phyloP scores from a whole-genome alignment of 2,888 invertebrate genomes.

The Galeruca laticollis region DNA sequence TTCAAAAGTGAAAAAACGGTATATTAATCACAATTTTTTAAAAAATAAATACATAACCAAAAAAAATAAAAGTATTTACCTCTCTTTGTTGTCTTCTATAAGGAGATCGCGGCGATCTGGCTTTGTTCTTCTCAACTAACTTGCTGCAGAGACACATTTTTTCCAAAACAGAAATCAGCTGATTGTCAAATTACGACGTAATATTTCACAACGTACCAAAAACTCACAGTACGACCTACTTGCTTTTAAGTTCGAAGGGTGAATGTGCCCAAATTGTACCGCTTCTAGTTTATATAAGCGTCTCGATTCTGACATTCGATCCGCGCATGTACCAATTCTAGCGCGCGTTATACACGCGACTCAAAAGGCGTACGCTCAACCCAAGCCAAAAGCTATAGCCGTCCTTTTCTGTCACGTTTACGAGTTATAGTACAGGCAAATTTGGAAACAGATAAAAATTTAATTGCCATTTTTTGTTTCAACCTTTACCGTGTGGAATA shows the following conservation, averaged over 20 bases:
- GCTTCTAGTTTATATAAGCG: slow-evolving; percentile 34
- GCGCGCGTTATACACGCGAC: slow-evolving; percentile 66
- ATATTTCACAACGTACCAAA: not conserved
- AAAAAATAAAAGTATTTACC: slow-evolving; percentile 64
- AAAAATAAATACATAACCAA: not conserved
- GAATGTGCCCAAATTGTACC: slow-evolving; percentile 38
- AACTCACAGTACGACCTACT: slow-evolving; percentile 17
- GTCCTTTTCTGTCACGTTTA: slow-evolving; percentile 40
- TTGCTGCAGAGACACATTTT: slow-evolving; percentile 72
- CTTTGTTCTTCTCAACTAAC: slow-evolving; percentile 64
- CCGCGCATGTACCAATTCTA: slow-evolving; percentile 59
- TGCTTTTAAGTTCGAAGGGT: slow-evolving; percentile 17
- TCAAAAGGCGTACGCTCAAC: slow-evolving; percentile 57
- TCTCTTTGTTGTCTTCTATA: slow-evolving; percentile 72
- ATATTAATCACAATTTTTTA: slow-evolving; percentile 13
- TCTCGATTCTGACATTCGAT: slow-evolving; percentile 34
- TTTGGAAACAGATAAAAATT: not conserved
- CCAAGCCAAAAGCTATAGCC: slow-evolving; percentile 42
- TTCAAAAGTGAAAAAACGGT: no score
- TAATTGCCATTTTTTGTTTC: no score
- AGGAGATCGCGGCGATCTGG: slow-evolving; percentile 67
- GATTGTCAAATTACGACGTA: slow-evolving; percentile 37
- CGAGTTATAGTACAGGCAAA: slow-evolving; percentile 26
- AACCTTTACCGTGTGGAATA: no score
- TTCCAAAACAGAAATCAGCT: slow-evolving; percentile 40